phyloP scores from a whole-genome alignment of 1,140 invertebrate genomes.

The Bradysia coprophila region DNA sequence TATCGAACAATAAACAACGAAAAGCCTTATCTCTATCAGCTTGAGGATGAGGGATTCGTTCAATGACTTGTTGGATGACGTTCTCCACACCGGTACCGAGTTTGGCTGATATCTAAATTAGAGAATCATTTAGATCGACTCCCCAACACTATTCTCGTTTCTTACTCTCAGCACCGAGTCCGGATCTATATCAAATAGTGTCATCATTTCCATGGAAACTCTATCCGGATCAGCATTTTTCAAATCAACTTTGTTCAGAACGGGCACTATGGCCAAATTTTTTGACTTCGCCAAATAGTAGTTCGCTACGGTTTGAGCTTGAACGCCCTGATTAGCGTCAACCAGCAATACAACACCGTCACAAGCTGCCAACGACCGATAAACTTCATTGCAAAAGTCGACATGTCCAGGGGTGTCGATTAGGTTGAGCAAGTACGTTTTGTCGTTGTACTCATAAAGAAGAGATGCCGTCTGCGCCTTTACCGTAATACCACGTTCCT shows the following conservation, averaged over 20 bases:
- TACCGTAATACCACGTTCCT: conserved; percentile 92
- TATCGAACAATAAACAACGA: conserved; percentile 79
- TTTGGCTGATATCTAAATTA: conserved; percentile 69
- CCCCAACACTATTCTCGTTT: neutral
- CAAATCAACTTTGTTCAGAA: conserved; percentile 94
- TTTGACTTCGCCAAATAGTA: conserved; percentile 80
- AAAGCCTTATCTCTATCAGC: conserved; percentile 40
- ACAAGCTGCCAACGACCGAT: conserved; percentile 73
- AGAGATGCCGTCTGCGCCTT: conserved; percentile 94
- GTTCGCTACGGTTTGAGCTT: conserved; percentile 96
- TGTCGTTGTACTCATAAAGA: conserved; percentile 40
- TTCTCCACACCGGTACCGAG: conserved; percentile 58
- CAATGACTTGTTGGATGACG: conserved; percentile 58
- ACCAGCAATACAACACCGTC: conserved; percentile 89
- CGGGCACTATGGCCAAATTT: conserved; percentile 72
- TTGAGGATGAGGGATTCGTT: conserved; percentile 56
- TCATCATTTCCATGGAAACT: conserved; percentile 59
- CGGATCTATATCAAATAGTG: conserved; percentile 68
- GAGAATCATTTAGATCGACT: no score
- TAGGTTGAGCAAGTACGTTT: conserved; percentile 75
- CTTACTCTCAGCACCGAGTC: conserved; percentile 43
- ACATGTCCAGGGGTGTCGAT: conserved; percentile 99
- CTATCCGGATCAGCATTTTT: conserved; percentile 72
- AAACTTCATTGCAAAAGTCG: conserved; percentile 93
- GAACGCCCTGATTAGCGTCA: conserved; percentile 92